These are phyloP conservation scores for Platorchestia sp. DNA, from an alignment of 1,140 invertebrate species.

Conservation along the genomic window DNA sequence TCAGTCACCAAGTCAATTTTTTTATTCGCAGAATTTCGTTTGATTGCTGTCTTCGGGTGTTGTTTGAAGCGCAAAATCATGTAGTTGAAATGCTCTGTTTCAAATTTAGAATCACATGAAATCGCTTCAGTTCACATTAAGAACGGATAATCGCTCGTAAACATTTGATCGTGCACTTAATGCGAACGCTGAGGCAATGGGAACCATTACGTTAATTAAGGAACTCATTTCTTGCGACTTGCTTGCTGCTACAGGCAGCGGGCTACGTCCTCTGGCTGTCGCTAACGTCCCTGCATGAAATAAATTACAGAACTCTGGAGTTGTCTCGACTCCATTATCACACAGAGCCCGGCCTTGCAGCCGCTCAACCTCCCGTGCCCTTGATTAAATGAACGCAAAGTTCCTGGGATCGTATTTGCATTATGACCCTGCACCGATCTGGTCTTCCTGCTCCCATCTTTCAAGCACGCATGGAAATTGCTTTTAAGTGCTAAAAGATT, in stretches of 20 bases:
- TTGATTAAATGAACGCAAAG: background rate
- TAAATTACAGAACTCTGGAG: background rate
- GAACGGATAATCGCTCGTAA: background rate
- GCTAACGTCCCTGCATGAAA: background rate
- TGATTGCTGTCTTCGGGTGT: background rate
- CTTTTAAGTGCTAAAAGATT: background rate
- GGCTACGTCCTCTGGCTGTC: background rate
- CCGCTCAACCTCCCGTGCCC: background rate
- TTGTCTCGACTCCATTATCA: background rate
- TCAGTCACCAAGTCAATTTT: background rate
- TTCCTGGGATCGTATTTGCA: background rate
- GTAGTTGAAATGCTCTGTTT: background rate
- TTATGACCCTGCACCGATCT: background rate
- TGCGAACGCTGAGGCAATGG: background rate
- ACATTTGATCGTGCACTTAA: background rate
- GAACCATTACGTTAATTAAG: background rate
- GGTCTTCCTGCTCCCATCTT: background rate
- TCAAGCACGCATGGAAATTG: background rate
- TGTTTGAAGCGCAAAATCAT: background rate
- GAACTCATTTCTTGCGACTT: background rate
- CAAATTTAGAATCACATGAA: background rate
- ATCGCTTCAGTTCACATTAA: background rate
- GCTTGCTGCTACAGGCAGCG: background rate
- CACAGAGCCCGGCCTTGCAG: background rate
- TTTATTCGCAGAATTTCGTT: background rate